Percentiles rank a stretch among this genome's conserved stretches.
Conservation (phyloP, 2,888 invertebrate genomes). For the Pristionchus maxplancki region DNA sequence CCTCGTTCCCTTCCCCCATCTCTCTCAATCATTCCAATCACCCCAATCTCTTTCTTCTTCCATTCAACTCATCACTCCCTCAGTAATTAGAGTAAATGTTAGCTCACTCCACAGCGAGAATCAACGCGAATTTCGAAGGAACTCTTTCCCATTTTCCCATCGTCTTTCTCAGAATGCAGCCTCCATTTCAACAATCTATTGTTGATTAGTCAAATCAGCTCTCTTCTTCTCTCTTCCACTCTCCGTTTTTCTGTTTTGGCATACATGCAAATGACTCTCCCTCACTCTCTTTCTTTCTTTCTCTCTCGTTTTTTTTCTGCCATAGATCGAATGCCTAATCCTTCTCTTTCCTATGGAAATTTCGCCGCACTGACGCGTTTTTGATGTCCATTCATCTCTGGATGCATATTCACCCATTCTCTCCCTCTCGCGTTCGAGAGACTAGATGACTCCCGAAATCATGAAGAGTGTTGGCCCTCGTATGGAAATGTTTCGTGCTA, state of each 20-base stretch:
- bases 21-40: conserved; percentile 39
- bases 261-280: conserved; percentile 45
- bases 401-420: background rate
- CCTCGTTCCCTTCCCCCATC: background rate
- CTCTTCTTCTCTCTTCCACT: conserved; percentile 20
- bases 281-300: conserved; percentile 34
- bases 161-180: background rate
- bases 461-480: background rate
- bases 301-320: background rate
- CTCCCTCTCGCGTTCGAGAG: background rate
- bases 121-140: background rate
- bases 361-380: conserved; percentile 20
- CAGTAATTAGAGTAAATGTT: conserved; percentile 45
- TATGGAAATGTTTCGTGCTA: conserved; percentile 21
- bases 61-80: conserved; percentile 6
- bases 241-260: conserved; percentile 32
- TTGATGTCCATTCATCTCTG: background rate
- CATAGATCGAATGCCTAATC: conserved; percentile 38
- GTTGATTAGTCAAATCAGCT: conserved; percentile 31
- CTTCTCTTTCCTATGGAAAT: conserved; percentile 27
- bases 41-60: conserved; percentile 27
- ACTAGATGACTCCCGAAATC: background rate
- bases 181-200: background rate
- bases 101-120: conserved; percentile 13
- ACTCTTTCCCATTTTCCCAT: background rate